These are phyloP conservation scores for Ginglymostoma cirratum DNA, from an alignment of 2,113 vertebrate species.

Conservation along the genomic window DNA sequence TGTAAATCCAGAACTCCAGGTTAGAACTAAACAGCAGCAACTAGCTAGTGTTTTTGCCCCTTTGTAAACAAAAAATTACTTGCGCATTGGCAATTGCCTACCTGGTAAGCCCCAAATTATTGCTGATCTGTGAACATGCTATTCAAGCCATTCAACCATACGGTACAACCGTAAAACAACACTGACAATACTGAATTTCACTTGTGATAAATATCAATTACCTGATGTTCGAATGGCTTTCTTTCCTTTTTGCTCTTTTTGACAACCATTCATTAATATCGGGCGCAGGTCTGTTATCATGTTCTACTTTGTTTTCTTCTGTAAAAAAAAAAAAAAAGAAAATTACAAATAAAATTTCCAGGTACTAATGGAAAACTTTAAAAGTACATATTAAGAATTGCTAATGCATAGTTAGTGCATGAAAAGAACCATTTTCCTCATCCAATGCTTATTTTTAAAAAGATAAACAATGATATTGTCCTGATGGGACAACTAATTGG, in stretches of 20 bases:
- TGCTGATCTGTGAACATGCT: not conserved
- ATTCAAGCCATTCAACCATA: not conserved
- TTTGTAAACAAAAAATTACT: not conserved
- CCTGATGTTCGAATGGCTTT: conserved; percentile 59
- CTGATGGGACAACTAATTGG: not conserved
- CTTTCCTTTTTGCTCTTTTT: conserved; percentile 68
- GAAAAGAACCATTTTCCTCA: not conserved
- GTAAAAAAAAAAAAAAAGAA: not conserved
- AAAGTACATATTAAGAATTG: not conserved
- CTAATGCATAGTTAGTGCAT: not conserved
- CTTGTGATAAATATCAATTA: conserved; percentile 45
- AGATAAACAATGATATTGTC: not conserved
- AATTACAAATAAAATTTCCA: not conserved
- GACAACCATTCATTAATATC: conserved; percentile 76
- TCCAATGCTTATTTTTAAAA: not conserved
- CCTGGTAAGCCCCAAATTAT: not conserved
- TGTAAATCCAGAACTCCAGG: not conserved
- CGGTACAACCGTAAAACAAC: not conserved
- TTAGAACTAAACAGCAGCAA: not conserved
- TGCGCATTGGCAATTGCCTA: not conserved
- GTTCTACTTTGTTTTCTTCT: conserved; percentile 41
- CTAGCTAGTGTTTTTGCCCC: not conserved
- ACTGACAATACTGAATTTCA: not conserved
- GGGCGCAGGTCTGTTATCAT: conserved; percentile 47
- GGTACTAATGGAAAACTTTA: not conserved